phyloP scores from a whole-genome alignment of 2,888 invertebrate genomes.

The Phengaris alcon region DNA sequence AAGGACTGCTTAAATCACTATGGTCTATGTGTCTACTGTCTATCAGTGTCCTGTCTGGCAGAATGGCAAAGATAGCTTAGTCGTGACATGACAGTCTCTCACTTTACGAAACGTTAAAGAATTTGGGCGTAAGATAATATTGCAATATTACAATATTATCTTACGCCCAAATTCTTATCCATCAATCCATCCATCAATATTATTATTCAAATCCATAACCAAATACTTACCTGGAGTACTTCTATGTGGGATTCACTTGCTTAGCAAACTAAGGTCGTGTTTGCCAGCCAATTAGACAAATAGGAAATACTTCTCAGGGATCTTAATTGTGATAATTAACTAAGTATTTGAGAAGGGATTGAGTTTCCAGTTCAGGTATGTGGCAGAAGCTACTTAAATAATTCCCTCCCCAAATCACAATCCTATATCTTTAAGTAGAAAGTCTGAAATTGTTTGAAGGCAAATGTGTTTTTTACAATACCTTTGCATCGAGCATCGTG shows the following conservation, averaged over 20 bases:
- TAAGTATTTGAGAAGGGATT: constrained; percentile 36
- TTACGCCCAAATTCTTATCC: no score
- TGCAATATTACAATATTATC: no score
- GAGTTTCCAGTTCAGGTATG: constrained; percentile 12
- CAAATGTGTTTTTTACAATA: not conserved
- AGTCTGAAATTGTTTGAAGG: not conserved
- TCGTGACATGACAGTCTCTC: not conserved
- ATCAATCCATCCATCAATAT: no score
- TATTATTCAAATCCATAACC: no score
- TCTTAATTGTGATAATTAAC: constrained; percentile 41
- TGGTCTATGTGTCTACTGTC: no score
- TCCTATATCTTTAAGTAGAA: not conserved
- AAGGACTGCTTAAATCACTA: no score
- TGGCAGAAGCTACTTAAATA: constrained; percentile 1
- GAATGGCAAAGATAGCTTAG: not conserved
- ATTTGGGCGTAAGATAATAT: not conserved
- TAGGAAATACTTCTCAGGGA: constrained; percentile 36
- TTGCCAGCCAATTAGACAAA: constrained; percentile 5
- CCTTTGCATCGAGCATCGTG: not conserved
- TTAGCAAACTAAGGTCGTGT: not conserved
- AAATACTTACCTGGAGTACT: no score
- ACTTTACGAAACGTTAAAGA: not conserved
- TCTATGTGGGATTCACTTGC: no score
- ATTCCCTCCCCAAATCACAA: not conserved
- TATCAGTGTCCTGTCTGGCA: no score